Evolutionary conservation across 2,797 vertebrate genomes (phyloP), one percentile per base, ranked within the genome.

Genomic region (Sciaenops ocellatus): DNA sequence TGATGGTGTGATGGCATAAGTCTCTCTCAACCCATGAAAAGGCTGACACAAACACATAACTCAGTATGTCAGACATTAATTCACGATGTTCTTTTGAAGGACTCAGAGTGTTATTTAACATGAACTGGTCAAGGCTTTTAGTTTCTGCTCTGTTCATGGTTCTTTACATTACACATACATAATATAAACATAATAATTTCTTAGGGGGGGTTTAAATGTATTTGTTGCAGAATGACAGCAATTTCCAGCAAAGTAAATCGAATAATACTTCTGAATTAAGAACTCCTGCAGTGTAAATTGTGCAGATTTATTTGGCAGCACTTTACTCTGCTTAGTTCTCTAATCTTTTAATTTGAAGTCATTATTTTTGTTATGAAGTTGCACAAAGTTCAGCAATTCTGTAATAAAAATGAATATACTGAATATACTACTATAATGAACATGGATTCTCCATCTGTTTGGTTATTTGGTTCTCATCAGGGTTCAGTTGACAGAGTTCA

Each of bases 21-120:
- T 79, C 71, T 71, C 77, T 50, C 67, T 90, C 79, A 84, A 89
- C 71, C 26, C 67, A 60, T 72, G 55, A 86, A 82, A 73, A 54
- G 61, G 79, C 76, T 76, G 79, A 82, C 69, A 69, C 70, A 75
- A 85, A 79, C 62, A 18, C 24, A 78, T 57, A 76, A 80, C 65
- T 63, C 42, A 56, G 42, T 18, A 68, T 68, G 67, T 87, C 71
- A 66, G 73, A 48, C 47, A 51, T 60, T 34, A 51, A 80, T 79
- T 85, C 63, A 78, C 17, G 47, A 46, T 34, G 59, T 76, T 76
- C 67, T 42, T 20, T 75, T 70, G 50, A 69, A 44, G 28, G 54
- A 48, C 42, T 73, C 17, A 16, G 34, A 70, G 54, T 65, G 41
- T 54, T 65, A 60, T 76, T 79, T 46, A n/a, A 50, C 12, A 30